Evolutionary conservation across 2,888 invertebrate genomes (phyloP).

Genomic region (Ernsta delagoae): DNA sequence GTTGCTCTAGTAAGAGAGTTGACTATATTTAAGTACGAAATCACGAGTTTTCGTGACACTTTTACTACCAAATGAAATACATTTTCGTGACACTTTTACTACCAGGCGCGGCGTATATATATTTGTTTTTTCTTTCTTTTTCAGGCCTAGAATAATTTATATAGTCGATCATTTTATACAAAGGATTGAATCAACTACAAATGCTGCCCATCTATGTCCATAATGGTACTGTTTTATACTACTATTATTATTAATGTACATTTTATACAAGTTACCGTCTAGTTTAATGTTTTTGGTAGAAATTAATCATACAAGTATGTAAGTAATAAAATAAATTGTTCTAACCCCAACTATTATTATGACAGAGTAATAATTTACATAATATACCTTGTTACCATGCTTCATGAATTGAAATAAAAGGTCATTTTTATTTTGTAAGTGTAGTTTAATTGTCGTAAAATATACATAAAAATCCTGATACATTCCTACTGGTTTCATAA

Average conservation of each 20-base stretch:
- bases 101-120: no score
- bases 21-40: no score
- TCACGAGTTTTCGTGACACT: no score
- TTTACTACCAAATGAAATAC: no score
- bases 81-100: no score
- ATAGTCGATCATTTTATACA: slow-evolving; percentile 72
- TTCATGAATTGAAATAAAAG: slow-evolving; percentile 83
- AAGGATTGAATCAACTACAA: slow-evolving; percentile 70
- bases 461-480: no score
- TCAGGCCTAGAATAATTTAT: slow-evolving; percentile 74
- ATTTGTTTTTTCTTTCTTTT: slow-evolving; percentile 46
- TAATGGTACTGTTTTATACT: slow-evolving; percentile 81
- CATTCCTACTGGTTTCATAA: no score
- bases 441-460: slow-evolving; percentile 50
- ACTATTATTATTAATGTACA: slow-evolving; percentile 69
- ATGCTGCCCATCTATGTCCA: slow-evolving; percentile 66
- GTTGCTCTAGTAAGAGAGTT: no score
- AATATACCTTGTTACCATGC: slow-evolving; percentile 84
- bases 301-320: slow-evolving; percentile 65
- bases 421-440: slow-evolving; percentile 83
- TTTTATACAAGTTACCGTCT: slow-evolving; percentile 84
- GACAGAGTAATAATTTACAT: slow-evolving; percentile 72
- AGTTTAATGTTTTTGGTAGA: slow-evolving; percentile 79
- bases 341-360: slow-evolving; percentile 68
- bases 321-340: slow-evolving; percentile 71